Percentiles rank a stretch among this genome's conserved stretches.
These are phyloP conservation scores for Artemisiospiza belli DNA, from an alignment of 2,113 vertebrate genomes.

Conservation along the genomic window DNA sequence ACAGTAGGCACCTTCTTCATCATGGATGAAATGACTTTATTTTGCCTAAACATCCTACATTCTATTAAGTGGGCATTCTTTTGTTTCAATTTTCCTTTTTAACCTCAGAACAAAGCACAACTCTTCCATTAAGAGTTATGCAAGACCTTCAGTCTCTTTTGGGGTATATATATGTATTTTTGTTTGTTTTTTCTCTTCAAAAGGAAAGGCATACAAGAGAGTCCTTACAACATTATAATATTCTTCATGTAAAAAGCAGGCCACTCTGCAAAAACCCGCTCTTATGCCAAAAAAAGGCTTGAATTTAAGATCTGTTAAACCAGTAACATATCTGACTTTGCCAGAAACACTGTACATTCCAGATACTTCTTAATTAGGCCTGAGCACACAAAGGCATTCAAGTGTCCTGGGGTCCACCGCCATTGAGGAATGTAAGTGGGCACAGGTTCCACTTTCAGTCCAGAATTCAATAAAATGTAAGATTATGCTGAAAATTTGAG, in stretches of 20 bases:
- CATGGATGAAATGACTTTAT: constrained; percentile 21
- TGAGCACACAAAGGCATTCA: not conserved
- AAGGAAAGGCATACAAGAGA: not conserved
- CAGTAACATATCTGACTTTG: not conserved
- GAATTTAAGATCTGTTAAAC: not conserved
- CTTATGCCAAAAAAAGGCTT: not conserved
- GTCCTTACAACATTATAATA: not conserved
- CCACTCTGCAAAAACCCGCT: accelerated
- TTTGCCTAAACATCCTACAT: constrained; percentile 6
- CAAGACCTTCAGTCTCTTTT: not conserved
- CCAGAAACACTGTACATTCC: not conserved
- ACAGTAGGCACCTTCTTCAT: constrained; percentile 15
- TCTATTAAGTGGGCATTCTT: not conserved
- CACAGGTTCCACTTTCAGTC: not conserved
- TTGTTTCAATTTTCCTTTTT: not conserved
- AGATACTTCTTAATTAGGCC: not conserved
- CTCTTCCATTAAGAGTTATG: not conserved
- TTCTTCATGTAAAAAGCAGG: constrained; percentile 6
- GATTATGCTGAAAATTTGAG: not conserved
- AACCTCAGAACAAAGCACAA: constrained; percentile 13
- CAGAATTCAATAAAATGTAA: not conserved
- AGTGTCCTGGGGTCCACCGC: not conserved
- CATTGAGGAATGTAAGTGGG: not conserved
- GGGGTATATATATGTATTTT: not conserved
- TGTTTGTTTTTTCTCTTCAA: not conserved